Percentiles rank a stretch among this genome's conserved stretches.
Evolutionary conservation across 2,888 invertebrate species (phyloP).

Genomic region (Loripinus fragilis): DNA sequence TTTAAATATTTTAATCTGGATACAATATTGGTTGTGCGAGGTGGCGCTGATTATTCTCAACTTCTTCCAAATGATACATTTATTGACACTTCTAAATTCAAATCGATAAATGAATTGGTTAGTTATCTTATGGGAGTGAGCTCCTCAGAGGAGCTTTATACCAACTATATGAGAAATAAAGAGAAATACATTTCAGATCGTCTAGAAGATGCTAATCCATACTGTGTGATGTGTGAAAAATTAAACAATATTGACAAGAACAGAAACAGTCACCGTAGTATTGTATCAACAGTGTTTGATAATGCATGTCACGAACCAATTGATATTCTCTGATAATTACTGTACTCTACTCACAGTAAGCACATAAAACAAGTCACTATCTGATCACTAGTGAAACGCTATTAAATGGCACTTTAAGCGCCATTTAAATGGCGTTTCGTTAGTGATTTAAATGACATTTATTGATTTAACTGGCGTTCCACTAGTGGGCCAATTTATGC

Average conservation of each 20-base stretch:
- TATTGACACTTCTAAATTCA: constrained; percentile 4
- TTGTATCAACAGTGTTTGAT: neutral
- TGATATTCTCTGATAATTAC: no score
- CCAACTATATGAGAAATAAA: neutral
- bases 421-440: no score
- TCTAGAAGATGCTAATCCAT: neutral
- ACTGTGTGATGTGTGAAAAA: neutral
- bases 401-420: no score
- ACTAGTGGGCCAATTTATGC: no score
- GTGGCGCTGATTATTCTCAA: neutral
- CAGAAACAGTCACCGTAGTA: neutral
- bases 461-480: no score
- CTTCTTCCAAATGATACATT: no score
- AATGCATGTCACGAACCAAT: neutral
- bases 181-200: neutral
- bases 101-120: neutral
- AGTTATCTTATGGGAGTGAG: neutral
- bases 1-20: neutral
- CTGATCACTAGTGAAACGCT: no score
- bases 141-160: neutral
- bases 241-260: neutral
- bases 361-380: no score
- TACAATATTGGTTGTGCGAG: neutral
- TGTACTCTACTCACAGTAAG: no score
- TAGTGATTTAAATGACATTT: no score